Conservation (phyloP, 2,113 vertebrate species). For the Sardina pilchardus region DNA sequence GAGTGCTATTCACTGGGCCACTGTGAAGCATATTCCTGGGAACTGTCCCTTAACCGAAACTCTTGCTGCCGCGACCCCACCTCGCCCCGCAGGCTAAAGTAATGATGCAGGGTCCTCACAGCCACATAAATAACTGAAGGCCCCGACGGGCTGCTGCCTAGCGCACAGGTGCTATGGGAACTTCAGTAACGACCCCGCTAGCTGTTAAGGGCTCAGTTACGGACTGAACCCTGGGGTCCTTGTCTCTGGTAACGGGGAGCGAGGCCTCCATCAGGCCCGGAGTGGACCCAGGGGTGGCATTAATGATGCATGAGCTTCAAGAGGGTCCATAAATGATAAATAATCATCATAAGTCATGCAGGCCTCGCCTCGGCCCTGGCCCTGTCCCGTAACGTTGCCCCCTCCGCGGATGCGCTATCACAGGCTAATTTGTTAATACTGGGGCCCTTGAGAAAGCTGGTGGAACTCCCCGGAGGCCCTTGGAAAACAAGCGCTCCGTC, state of each 20-base stretch:
- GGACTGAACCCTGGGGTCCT: slow-evolving; percentile 50
- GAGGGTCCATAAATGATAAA: slow-evolving; percentile 68
- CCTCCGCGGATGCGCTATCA: slow-evolving; percentile 37
- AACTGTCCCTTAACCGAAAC: slow-evolving; percentile 24
- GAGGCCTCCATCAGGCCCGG: slow-evolving; percentile 23
- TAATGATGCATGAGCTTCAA: slow-evolving; percentile 55
- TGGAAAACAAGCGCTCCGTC: slow-evolving; percentile 49
- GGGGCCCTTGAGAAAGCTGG: slow-evolving; percentile 49
- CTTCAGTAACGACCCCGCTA: slow-evolving; percentile 49
- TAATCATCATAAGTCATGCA: slow-evolving; percentile 67
- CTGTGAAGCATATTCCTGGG: slow-evolving; percentile 16
- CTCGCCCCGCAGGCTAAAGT: slow-evolving; percentile 34
- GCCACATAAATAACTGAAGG: slow-evolving; percentile 55
- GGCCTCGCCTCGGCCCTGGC: not conserved
- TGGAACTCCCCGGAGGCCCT: slow-evolving; percentile 46
- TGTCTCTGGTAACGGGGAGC: slow-evolving; percentile 45
- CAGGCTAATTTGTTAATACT: slow-evolving; percentile 54
- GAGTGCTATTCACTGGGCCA: slow-evolving; percentile 30
- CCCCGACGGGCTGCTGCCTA: slow-evolving; percentile 35
- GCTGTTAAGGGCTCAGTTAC: slow-evolving; percentile 43
- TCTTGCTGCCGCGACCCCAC: slow-evolving; percentile 29
- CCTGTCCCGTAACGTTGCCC: slow-evolving; percentile 31
- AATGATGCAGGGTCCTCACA: slow-evolving; percentile 44
- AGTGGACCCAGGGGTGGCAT: slow-evolving; percentile 62
- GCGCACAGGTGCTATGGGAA: slow-evolving; percentile 46